Base-by-base conservation (phyloP, 2,113 vertebrate genomes). In the Rhipidura dahli region DNA sequence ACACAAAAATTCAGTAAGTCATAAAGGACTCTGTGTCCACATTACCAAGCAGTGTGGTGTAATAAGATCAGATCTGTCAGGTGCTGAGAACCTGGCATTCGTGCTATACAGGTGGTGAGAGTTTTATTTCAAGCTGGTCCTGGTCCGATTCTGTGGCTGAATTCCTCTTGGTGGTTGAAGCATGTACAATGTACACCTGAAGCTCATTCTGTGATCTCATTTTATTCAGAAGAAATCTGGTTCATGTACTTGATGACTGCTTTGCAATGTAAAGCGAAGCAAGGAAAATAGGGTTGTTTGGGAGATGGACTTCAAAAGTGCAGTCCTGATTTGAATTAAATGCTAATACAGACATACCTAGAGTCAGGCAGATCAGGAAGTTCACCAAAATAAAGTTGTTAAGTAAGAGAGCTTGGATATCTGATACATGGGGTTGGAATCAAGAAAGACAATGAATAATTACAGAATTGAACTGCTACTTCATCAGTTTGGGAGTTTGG, bases 251-350 rank as follows among this genome's bases (percentile, higher is more conserved):
- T 72, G 31, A 22, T 88, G 49, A 30, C 59, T 88, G 31, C 59
- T 96, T 96, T 94, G 85, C 90, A 83, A 69, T 83, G 53, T 94
- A 93, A 91, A 94, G 56, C 42, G 56, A 84, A 96, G 69, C 27
- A 75, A 73, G 45, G 47, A 56, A 83, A 75, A 31, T 26, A n/a
- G 47, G 15, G 11, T 39, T 56, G 28, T 60, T 78, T 68, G 27
- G 65, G 57, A 82, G 69, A 75, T 6, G 24, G 77, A 70, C 82
- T 91, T 79, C 44, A 82, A 22, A 93, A 91, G 51, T 6, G 1
- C 33, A 35, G 39, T 50, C 56, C 57, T 83, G 49, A 82, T 90
- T 63, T 85, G 65, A 85, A 75, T 94, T 51, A 49, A 87, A 69
- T 76, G 49, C 20, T 89, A 31, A 82, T 60, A 15, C 15, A 75